Percentiles rank a stretch among this genome's conserved stretches.
Conservation (phyloP, 2,113 vertebrate species). For the Atrichornis clamosus region DNA sequence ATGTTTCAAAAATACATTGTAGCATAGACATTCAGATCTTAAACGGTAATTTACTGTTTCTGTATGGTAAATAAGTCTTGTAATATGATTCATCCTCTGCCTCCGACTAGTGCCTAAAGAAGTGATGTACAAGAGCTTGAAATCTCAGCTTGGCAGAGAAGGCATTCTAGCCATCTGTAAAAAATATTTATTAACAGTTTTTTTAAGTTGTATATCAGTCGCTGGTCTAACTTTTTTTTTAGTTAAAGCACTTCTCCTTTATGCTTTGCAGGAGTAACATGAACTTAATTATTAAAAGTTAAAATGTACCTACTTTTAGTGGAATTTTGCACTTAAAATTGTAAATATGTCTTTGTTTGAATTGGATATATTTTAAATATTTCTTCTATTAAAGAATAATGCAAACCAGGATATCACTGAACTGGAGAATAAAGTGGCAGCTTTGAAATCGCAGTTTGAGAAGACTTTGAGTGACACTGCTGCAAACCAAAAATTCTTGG, state of each 20-base stretch:
- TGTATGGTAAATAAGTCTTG: background rate
- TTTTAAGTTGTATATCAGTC: background rate
- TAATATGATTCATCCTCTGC: background rate
- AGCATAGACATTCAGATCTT: background rate
- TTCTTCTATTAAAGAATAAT: conserved; percentile 57
- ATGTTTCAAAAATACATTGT: background rate
- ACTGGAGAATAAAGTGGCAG: conserved; percentile 85
- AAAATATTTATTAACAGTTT: background rate
- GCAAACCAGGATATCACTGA: conserved; percentile 79
- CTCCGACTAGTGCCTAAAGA: background rate
- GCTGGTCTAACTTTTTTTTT: background rate
- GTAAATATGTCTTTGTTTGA: background rate
- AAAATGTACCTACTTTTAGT: background rate
- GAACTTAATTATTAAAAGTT: background rate
- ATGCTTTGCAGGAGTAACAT: background rate
- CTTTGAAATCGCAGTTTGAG: conserved; percentile 87
- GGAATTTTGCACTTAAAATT: background rate
- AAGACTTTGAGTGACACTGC: conserved; percentile 80
- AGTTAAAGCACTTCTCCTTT: background rate
- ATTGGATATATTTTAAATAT: background rate
- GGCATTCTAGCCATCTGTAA: background rate
- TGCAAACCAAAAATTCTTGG: conserved; percentile 85
- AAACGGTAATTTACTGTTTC: background rate
- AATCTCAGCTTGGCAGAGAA: background rate
- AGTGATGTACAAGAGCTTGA: background rate